Base-by-base conservation (phyloP, 2,797 vertebrate genomes). In the Antennarius maculatus region DNA sequence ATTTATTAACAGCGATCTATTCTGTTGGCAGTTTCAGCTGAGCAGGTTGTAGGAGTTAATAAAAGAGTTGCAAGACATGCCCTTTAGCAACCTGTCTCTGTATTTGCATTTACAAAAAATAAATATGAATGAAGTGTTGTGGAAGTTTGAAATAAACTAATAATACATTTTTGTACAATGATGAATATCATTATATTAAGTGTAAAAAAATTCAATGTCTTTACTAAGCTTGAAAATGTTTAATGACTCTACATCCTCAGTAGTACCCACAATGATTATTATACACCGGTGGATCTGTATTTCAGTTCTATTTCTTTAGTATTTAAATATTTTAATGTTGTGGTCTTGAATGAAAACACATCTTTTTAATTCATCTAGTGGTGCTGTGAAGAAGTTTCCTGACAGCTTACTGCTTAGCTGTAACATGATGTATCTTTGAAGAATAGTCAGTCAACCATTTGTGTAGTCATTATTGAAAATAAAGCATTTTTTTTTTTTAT, bases 11-110 rank as follows among this genome's bases (percentile, higher is more conserved):
- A 43, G 11, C 48, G 34, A 60, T 69, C 63, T 49, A 31, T 2
- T 54, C 2, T 13, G 6, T 16, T 6, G 34, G 52, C 61, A 53
- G 79, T 84, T 87, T 79, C 67, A 76, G 51, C 39, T 28, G 13
- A 61, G n/a, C 70, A 49, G 34, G 63, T 70, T 71, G 27, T 34
- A 58, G 43, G 41, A 50, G 23, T 48, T 27, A 15, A 53, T 39
- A 55, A 37, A n/a, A 34, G n/a, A 47, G 27, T 10, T 3, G 55
- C 6, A 5, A 17, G 74, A 71, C 51, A 0, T 61, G 72, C 80
- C 75, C 31, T 64, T 41, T 46, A 54, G 54, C 47, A 69, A 39
- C 28, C 5, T 11, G 41, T 31, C 27, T 54, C 42, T 49, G 43
- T 45, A 7, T 63, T 37, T 69, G 54, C 12, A 13, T 18, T 47